These are phyloP conservation scores for Muscidifurax raptorellus DNA, from an alignment of 1,140 invertebrate genomes.

Conservation along the genomic window DNA sequence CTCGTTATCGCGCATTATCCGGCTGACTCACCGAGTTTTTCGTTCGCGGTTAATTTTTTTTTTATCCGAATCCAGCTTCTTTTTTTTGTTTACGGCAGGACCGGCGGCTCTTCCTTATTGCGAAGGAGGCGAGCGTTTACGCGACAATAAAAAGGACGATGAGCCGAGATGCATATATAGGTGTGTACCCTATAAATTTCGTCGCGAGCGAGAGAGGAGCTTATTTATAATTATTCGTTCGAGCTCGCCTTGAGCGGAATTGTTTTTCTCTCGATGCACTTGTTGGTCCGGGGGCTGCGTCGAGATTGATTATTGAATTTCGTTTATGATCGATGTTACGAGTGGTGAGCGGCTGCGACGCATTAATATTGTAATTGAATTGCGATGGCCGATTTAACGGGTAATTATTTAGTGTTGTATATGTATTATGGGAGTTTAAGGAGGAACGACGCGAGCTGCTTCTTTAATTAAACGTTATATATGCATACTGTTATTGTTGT, in stretches of 20 bases:
- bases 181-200: conserved; percentile 32
- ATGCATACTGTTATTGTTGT: no score
- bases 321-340: background rate
- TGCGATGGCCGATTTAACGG: background rate
- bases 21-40: background rate
- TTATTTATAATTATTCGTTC: background rate
- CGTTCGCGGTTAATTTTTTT: background rate
- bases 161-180: background rate
- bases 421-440: background rate
- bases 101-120: background rate
- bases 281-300: background rate
- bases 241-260: background rate
- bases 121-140: background rate
- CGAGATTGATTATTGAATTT: background rate
- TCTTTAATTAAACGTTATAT: no score
- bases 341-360: background rate
- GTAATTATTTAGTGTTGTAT: background rate
- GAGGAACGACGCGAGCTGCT: no score
- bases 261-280: background rate
- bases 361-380: background rate
- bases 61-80: background rate
- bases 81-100: background rate
- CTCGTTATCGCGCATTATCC: background rate
- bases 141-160: conserved; percentile 20
- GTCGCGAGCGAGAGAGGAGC: background rate